Evolutionary conservation across 37 sponge, comb jelly and placozoan species (phyloP).

Genomic region (Geodia barretti): DNA sequence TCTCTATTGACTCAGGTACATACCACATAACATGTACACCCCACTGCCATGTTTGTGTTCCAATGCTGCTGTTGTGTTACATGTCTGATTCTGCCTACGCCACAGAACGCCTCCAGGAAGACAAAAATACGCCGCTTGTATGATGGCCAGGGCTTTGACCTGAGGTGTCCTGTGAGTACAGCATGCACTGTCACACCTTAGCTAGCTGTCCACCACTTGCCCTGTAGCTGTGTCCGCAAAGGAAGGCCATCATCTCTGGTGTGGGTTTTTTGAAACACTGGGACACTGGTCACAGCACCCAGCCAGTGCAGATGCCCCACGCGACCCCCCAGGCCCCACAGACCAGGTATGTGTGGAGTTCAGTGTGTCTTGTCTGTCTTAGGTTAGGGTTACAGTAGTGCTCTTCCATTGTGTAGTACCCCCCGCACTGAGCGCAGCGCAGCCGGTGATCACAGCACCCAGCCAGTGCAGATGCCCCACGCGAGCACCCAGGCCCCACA

Average conservation of each 20-base stretch:
- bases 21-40: too few relatives aligned
- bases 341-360: too few relatives aligned
- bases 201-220: not conserved
- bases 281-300: not conserved
- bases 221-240: not conserved
- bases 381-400: too few relatives aligned
- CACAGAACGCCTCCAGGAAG: not conserved
- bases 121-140: not conserved
- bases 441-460: too few relatives aligned
- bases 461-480: not conserved
- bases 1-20: too few relatives aligned
- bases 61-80: too few relatives aligned
- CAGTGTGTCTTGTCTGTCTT: too few relatives aligned
- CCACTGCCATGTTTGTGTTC: too few relatives aligned
- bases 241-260: not conserved
- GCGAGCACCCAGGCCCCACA: not conserved
- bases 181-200: not conserved
- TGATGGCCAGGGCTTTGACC: not conserved
- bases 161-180: not conserved
- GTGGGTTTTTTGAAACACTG: not conserved
- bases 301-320: not conserved
- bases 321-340: not conserved
- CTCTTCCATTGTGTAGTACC: too few relatives aligned
- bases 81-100: not conserved
- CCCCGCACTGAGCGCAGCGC: too few relatives aligned